Evolutionary conservation across 2,888 invertebrate genomes (phyloP).

Genomic region (Acrocyrtus sp.): DNA sequence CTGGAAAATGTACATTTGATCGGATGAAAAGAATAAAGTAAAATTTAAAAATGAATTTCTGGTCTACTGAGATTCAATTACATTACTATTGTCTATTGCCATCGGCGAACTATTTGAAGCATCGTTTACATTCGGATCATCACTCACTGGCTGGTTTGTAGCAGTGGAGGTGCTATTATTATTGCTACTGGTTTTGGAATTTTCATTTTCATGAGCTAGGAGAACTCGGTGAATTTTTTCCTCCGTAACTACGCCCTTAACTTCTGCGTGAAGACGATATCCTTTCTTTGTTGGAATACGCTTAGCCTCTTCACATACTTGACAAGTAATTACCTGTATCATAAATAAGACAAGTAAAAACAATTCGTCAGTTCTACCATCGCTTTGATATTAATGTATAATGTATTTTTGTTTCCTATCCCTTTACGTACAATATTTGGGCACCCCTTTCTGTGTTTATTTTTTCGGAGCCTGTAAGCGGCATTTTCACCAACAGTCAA

Average conservation of each 20-base stretch:
- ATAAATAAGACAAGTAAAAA: not conserved
- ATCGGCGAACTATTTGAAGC: not conserved
- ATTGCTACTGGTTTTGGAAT: no score
- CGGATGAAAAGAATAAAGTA: not conserved
- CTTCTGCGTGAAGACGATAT: slow-evolving; percentile 15
- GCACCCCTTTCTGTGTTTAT: slow-evolving; percentile 44
- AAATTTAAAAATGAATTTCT: not conserved
- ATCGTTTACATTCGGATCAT: no score
- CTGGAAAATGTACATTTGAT: not conserved
- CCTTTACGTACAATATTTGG: slow-evolving; percentile 46
- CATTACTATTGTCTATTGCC: not conserved
- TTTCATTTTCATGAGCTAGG: no score
- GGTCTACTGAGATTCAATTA: no score
- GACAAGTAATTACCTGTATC: slow-evolving; percentile 22
- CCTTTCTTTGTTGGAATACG: slow-evolving; percentile 11
- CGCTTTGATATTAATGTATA: not conserved
- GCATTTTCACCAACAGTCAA: slow-evolving; percentile 55
- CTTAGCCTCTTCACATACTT: slow-evolving; percentile 20
- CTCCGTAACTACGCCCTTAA: no score
- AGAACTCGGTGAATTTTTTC: no score
- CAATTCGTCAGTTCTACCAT: not conserved
- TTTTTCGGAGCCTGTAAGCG: slow-evolving; percentile 50
- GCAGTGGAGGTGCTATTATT: no score
- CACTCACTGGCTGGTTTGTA: no score
- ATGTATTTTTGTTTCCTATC: not conserved